These are phyloP conservation scores for zebrafish (Danio rerio) DNA, from an alignment of 2,113 vertebrate genomes.

Conservation along the genomic window GRCz12tu NC_133183.1:21065501-21066000, in stretches of 20 bases:
- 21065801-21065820: constrained; percentile 64
- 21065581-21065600: not conserved
- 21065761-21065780: constrained; percentile 55
- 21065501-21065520: not conserved
- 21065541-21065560: not conserved
- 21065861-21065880: constrained; percentile 72
- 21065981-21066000: constrained; percentile 76
- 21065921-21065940: constrained; percentile 78
- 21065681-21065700: constrained; percentile 12
- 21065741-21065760: constrained; percentile 68
- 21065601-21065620: not conserved
- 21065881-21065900: constrained; percentile 80
- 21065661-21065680: not conserved
- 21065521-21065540: not conserved
- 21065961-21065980: constrained; percentile 16
- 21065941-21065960: constrained; percentile 48
- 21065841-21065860: constrained; percentile 55
- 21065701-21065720: constrained; percentile 40
- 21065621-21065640: not conserved
- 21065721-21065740: constrained; percentile 59
- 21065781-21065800: constrained; percentile 50
- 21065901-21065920: constrained; percentile 74
- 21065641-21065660: constrained; percentile 8
- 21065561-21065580: not conserved
- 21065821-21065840: constrained; percentile 51